Evolutionary conservation across 2,113 vertebrate genomes (phyloP), one percentile per base, ranked within the genome.

Genomic region (Esox niger): DNA sequence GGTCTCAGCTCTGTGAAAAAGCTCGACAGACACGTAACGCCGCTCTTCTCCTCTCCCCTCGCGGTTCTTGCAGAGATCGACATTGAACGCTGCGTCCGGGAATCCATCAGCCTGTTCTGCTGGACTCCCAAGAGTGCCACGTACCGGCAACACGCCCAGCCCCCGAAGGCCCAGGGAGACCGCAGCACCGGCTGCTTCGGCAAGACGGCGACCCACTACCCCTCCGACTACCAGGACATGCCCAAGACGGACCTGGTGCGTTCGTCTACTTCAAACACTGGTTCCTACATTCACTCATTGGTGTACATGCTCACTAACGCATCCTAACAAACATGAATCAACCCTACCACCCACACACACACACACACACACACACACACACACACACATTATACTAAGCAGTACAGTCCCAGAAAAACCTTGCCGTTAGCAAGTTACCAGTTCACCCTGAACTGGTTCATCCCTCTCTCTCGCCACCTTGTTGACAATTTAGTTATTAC

Each of bases 61-160:
- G 49, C 32, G 3, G 26, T 27, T 59, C 60, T 4, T n/a, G 11
- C 59, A 85, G 97, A 99, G 89, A 97, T 99, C 7, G 97, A 99
- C 55, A 99, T 98, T 33, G 95, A 99, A 47, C 94, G 94, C 3
- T 99, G 97, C 30, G 97, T 99, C 11, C 93, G 93, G n/a, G 96
- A 99, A 84, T 99, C 97, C 0, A 95, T 98, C 88, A 96, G 84
- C 85, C 92, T 98, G 32, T 99, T 99, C 78, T 95, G 95, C 83
- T 98, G 96, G 95, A 97, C 94, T 0, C 97, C 97, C 0, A 98
- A 96, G 84, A 98, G 97, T 8, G 93, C 95, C 15, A 99, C 97
- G 0, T 98, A 93, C 75, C 77, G 97, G 52, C 97, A 98, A 1
- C 95, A 95, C 0, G 97, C 97, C 7, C 97, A 98, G 54, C 92